phyloP scores from a whole-genome alignment of 2,113 vertebrate species.

The Arothron firmamentum region DNA sequence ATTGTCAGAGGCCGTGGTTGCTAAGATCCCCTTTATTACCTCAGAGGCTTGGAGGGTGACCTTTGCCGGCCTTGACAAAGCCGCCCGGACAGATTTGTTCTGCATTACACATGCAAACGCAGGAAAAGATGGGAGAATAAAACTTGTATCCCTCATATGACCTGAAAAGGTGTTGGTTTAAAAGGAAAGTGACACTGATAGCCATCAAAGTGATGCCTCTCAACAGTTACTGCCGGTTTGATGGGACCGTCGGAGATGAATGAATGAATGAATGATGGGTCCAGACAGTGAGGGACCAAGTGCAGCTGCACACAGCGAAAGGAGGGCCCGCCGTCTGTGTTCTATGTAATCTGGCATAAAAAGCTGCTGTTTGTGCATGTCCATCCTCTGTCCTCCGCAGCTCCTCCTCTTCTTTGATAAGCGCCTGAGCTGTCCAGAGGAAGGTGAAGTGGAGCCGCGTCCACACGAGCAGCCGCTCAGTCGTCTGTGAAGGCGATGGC shows the following conservation, averaged over 20 bases:
- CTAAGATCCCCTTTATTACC: constrained; percentile 52
- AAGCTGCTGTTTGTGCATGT: not conserved
- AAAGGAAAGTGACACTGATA: constrained; percentile 21
- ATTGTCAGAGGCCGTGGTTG: constrained; percentile 53
- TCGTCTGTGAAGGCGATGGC: too few species aligned
- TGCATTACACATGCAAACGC: not conserved
- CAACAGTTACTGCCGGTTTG: constrained; percentile 19
- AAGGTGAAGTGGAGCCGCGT: too few species aligned
- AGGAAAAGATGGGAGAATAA: not conserved
- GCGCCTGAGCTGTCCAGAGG: too few species aligned
- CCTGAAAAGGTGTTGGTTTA: constrained; percentile 16
- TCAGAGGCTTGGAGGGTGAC: constrained; percentile 50
- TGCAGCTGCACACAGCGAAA: constrained; percentile 40
- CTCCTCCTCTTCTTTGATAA: too few species aligned
- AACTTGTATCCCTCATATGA: constrained; percentile 23
- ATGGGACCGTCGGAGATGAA: constrained; percentile 27
- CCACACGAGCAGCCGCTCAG: too few species aligned
- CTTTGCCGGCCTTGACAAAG: constrained; percentile 40
- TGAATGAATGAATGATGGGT: constrained; percentile 57
- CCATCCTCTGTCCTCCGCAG: too few species aligned
- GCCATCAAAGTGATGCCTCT: constrained; percentile 14
- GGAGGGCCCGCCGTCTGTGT: constrained; percentile 14
- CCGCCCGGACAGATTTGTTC: constrained; percentile 21
- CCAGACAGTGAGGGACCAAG: constrained; percentile 49
- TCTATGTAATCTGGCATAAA: not conserved